Evolutionary conservation across 1,140 invertebrate genomes (phyloP).

Genomic region (Sycophaga agraensis): DNA sequence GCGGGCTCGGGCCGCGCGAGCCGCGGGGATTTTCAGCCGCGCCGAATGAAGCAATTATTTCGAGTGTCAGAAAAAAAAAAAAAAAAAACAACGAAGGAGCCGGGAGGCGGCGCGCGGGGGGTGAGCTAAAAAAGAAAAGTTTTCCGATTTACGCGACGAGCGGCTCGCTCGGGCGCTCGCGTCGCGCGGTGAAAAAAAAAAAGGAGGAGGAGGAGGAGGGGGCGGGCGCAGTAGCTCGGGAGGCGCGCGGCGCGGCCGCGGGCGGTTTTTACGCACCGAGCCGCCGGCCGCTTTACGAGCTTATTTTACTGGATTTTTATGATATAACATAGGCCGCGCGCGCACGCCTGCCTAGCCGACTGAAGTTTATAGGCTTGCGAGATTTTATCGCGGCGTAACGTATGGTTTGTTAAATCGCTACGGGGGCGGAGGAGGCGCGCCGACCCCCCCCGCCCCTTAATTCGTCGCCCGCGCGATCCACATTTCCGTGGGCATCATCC

Average conservation of each 20-base stretch:
- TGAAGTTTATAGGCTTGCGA: conserved; percentile 56
- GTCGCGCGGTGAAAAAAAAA: conserved; percentile 6
- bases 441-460: conserved; percentile 22
- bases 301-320: conserved; percentile 60
- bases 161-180: not conserved
- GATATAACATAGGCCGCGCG: conserved; percentile 48
- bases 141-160: conserved; percentile 30
- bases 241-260: no score
- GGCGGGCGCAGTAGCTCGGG: not conserved
- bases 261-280: not conserved
- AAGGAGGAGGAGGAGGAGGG: not conserved
- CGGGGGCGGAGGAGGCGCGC: no score
- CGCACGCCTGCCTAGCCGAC: conserved; percentile 41
- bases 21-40: no score
- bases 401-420: conserved; percentile 58
- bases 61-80: not conserved
- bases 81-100: not conserved
- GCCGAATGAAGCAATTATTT: conserved; percentile 17
- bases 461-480: conserved; percentile 9
- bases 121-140: no score
- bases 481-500: not conserved
- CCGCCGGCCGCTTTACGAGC: conserved; percentile 52
- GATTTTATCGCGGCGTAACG: conserved; percentile 58
- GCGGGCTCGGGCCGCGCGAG: no score
- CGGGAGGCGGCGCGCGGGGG: no score